phyloP scores from a whole-genome alignment of 1,140 invertebrate genomes.

The Brachionus asplanchnoidis region DNA sequence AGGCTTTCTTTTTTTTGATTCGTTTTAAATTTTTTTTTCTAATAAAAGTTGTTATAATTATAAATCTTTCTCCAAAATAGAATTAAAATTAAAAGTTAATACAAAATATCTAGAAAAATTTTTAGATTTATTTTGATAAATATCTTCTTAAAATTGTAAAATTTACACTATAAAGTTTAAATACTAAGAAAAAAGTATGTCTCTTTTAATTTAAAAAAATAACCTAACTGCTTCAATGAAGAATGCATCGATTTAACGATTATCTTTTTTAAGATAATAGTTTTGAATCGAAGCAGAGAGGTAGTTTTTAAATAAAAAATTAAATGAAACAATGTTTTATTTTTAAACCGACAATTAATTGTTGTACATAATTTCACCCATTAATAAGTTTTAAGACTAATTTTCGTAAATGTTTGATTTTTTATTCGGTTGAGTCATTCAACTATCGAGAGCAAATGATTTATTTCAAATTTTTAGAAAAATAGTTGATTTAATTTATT shows the following conservation, averaged over 20 bases:
- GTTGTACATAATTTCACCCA: no score
- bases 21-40: no score
- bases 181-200: neutral
- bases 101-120: neutral
- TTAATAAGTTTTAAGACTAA: no score
- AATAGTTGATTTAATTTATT: no score
- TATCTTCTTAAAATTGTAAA: neutral
- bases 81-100: neutral
- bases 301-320: conserved; percentile 6
- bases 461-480: no score
- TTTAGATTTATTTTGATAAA: neutral
- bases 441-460: no score
- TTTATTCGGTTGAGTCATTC: no score
- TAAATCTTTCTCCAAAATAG: no score
- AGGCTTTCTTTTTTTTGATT: neutral
- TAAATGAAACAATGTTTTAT: no score
- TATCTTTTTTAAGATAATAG: neutral
- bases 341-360: no score
- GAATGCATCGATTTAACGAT: neutral
- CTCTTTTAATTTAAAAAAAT: neutral
- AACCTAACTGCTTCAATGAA: neutral
- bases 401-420: no score
- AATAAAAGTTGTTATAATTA: no score
- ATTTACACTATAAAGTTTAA: neutral
- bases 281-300: neutral